Percentiles rank a stretch among this genome's conserved stretches.
Conservation (phyloP, 2,113 vertebrate species). For the Haemorhous mexicanus region DNA sequence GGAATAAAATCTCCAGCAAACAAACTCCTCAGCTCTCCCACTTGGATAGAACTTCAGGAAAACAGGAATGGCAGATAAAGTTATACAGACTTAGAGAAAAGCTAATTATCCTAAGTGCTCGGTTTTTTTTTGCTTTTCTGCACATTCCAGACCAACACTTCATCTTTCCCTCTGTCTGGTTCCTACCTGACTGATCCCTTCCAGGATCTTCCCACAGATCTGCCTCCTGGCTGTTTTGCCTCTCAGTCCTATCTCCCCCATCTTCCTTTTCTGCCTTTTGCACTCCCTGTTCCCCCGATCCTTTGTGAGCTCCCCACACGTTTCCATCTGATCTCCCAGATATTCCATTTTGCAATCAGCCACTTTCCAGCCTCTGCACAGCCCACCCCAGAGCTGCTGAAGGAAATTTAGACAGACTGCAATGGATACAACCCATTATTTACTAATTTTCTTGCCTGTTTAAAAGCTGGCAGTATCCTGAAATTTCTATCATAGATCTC, state of each 20-base stretch:
- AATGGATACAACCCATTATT: neutral
- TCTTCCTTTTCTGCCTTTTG: neutral
- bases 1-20: neutral
- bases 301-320: neutral
- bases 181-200: conserved; percentile 39
- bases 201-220: conserved; percentile 28
- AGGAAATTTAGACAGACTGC: conserved; percentile 12
- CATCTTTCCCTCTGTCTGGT: conserved; percentile 23
- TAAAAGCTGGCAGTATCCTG: neutral
- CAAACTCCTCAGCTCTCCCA: neutral
- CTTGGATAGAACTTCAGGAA: neutral
- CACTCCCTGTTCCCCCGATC: neutral
- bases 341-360: conserved; percentile 1
- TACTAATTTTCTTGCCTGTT: conserved; percentile 17
- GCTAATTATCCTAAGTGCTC: conserved; percentile 5
- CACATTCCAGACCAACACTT: conserved; percentile 45
- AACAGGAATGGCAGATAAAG: neutral
- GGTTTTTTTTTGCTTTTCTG: neutral
- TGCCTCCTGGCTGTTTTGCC: conserved; percentile 18
- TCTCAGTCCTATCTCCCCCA: conserved; percentile 10
- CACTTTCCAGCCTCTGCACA: neutral
- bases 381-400: conserved; percentile 54
- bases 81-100: neutral
- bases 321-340: conserved; percentile 42
- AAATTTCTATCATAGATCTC: neutral